A percentile compares a stretch with the other conserved stretches of the same genome.
These are phyloP conservation scores for Nephrotoma flavescens DNA, from an alignment of 2,888 invertebrate genomes.

Conservation along the genomic window DNA sequence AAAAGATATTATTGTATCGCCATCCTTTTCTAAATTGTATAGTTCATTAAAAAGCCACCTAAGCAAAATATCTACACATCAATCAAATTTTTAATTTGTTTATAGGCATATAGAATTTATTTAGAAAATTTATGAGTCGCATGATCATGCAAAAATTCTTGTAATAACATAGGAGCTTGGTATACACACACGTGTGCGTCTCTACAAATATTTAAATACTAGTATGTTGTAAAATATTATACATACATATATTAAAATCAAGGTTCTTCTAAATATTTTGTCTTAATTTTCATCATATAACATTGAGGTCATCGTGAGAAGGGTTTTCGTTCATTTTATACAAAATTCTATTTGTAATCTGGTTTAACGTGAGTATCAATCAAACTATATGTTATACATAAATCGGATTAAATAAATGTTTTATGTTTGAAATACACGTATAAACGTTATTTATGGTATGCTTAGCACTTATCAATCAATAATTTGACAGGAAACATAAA, in stretches of 20 bases:
- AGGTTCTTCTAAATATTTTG: not conserved
- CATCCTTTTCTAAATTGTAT: not conserved
- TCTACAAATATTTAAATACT: not conserved
- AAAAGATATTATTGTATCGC: not conserved
- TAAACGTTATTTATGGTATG: not conserved
- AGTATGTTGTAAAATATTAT: not conserved
- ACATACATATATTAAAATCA: not conserved
- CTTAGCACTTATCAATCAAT: not conserved
- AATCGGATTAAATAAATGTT: not conserved
- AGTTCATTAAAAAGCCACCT: not conserved
- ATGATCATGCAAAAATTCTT: not conserved
- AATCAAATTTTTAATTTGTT: not conserved
- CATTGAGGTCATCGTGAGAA: not conserved
- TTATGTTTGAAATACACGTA: not conserved
- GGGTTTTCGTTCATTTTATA: not conserved
- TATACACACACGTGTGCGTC: not conserved
- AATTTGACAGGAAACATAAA: too few relatives aligned
- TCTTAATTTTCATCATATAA: not conserved
- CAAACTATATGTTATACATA: not conserved
- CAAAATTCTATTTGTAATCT: not conserved
- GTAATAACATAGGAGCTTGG: not conserved
- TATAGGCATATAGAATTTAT: not conserved
- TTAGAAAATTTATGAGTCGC: not conserved
- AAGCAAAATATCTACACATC: not conserved
- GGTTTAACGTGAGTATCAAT: not conserved